These are phyloP conservation scores for Sebastes taczanowskii DNA, from an alignment of 2,797 vertebrate genomes.

Conservation along the genomic window DNA sequence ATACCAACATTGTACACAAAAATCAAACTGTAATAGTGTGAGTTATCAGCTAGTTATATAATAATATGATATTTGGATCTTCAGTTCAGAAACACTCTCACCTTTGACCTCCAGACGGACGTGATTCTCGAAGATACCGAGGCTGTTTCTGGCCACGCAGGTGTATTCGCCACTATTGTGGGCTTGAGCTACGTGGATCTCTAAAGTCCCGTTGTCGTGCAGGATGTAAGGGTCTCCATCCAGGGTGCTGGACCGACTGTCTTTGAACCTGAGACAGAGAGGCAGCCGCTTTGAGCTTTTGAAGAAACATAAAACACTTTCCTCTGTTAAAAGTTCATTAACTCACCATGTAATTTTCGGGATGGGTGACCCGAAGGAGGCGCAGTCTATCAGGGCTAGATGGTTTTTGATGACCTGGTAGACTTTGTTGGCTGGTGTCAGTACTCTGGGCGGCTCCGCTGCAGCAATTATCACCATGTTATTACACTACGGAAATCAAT, in stretches of 20 bases:
- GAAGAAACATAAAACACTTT: background rate
- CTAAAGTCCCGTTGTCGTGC: conserved; percentile 92
- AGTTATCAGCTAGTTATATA: background rate
- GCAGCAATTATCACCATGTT: conserved; percentile 44
- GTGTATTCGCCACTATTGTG: conserved; percentile 89
- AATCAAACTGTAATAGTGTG: background rate
- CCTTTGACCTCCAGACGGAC: conserved; percentile 95
- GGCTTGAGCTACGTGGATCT: conserved; percentile 88
- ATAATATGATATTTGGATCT: background rate
- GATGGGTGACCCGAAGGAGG: conserved; percentile 94
- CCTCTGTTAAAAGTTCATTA: background rate
- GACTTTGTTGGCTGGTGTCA: conserved; percentile 86
- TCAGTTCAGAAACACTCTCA: conserved; percentile 66
- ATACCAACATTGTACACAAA: background rate
- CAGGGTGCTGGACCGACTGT: conserved; percentile 86
- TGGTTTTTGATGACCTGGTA: conserved; percentile 93
- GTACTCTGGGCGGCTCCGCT: conserved; percentile 95
- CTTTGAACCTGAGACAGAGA: conserved; percentile 90
- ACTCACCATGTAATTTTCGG: conserved; percentile 93
- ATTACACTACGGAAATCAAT: conserved; percentile 37
- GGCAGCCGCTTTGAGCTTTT: background rate
- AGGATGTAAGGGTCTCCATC: conserved; percentile 87
- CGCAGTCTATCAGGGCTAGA: conserved; percentile 88
- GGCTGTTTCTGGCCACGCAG: conserved; percentile 89
- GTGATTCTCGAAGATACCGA: conserved; percentile 91